Conservation (phyloP, 2,797 vertebrate species). For the Epinephelus coioides region DNA sequence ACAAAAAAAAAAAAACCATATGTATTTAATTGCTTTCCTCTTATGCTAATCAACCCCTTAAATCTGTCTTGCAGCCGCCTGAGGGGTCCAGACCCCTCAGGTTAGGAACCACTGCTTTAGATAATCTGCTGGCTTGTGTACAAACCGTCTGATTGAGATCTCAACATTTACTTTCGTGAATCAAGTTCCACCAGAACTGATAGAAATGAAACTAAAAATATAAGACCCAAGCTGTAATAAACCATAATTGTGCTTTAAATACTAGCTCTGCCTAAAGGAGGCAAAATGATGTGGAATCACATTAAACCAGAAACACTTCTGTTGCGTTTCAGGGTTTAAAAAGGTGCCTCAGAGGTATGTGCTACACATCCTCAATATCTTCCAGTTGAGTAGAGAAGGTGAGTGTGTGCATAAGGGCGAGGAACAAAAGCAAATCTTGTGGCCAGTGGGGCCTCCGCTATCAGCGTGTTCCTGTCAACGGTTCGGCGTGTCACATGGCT, state of each 20-base stretch:
- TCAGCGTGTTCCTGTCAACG: conserved; percentile 79
- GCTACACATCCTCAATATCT: conserved; percentile 53
- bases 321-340: conserved; percentile 23
- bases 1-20: not conserved
- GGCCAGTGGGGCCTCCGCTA: conserved; percentile 72
- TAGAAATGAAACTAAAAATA: not conserved
- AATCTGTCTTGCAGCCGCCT: not conserved
- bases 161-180: not conserved
- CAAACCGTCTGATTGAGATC: conserved; percentile 1
- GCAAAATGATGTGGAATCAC: not conserved
- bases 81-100: not conserved
- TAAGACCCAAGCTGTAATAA: not conserved
- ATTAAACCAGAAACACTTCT: conserved; percentile 24
- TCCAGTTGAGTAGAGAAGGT: conserved; percentile 65
- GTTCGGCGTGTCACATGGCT: conserved; percentile 75
- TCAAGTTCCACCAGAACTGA: not conserved
- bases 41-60: not conserved
- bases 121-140: conserved; percentile 12
- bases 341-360: conserved; percentile 49
- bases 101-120: not conserved
- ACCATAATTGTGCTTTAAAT: not conserved
- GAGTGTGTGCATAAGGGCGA: conserved; percentile 52
- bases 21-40: not conserved
- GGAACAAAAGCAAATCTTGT: conserved; percentile 76
- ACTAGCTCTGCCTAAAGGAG: not conserved